Evolutionary conservation across 2,113 vertebrate genomes (phyloP).

Genomic region (Pavo muticus): DNA sequence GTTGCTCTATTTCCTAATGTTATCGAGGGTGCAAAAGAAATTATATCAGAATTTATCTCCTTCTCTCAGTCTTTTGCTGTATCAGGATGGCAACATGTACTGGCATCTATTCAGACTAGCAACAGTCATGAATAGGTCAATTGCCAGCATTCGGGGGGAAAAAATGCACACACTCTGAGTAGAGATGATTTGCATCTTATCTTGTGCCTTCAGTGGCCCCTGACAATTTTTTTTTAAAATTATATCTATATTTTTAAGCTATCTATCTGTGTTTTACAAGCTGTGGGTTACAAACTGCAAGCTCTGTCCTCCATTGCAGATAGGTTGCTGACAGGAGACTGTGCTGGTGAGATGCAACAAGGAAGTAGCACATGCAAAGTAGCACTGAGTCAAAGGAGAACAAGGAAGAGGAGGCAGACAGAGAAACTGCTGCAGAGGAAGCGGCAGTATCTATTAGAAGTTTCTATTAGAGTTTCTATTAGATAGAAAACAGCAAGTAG

Average conservation of each 20-base stretch:
- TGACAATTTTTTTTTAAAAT: not conserved
- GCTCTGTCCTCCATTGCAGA: not conserved
- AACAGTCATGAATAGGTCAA: not conserved
- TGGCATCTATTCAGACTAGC: not conserved
- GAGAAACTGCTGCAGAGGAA: not conserved
- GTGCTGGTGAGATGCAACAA: accelerated
- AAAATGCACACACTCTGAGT: accelerated
- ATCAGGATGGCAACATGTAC: not conserved
- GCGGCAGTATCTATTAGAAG: too few species aligned
- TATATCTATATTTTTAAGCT: not conserved
- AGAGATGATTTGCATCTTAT: not conserved
- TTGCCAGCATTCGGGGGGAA: not conserved
- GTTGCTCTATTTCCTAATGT: not conserved
- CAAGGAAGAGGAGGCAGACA: not conserved
- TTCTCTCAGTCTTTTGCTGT: not conserved
- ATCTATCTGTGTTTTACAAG: not conserved
- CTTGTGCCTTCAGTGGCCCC: not conserved
- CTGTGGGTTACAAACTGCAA: not conserved
- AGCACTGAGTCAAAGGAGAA: not conserved
- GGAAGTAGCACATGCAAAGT: accelerated
- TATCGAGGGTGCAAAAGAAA: not conserved
- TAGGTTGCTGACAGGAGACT: not conserved
- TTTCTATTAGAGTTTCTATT: too few species aligned
- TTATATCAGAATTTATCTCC: not conserved
- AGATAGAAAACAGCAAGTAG: not conserved